Evolutionary conservation across 2,797 vertebrate species (phyloP), one percentile per base, ranked within the genome.

Genomic region (Podarcis siculus): DNA sequence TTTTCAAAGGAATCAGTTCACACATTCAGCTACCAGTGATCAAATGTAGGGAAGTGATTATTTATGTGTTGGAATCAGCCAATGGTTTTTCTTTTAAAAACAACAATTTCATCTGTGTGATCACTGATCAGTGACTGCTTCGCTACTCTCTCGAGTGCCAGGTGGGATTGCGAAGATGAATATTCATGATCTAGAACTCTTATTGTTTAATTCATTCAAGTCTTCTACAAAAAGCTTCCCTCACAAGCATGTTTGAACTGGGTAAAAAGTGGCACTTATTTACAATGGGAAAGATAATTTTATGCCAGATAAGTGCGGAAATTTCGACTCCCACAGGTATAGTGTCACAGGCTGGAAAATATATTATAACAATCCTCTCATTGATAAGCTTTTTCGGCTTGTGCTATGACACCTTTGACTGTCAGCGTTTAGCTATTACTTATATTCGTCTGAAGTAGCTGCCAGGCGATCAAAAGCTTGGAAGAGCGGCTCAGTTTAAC

Each of bases 401-500:
- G 66, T 84, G 81, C 87, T 92, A 90, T 83, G 37, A 9, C 73
- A 32, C 55, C 86, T 93, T 93, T 94, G 88, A 61, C 92, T 92
- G 82, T 49, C 55, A 77, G 39, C 49, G 45, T 92, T 93, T 94
- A 90, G 87, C 64, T 80, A 87, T 91, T 92, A 89, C 92, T 86
- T 79, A 12, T 79, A 94, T 91, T 90, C 92, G 82, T 91, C 90
- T 92, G 90, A 94, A 89, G 88, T 64, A 89, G 81, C 91, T 87
- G 87, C 88, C 89, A 93, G 91, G 72, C 87, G 78, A 94, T 95
- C 93, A 95, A 91, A 95, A 89, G 49, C 83, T 91, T 92, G 83
- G 89, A 93, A 94, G 4, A 94, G 82, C 90, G 90, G 89, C 87
- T 96, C 90, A 94, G 69, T 90, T 89, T 93, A 92, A 93, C 82